A percentile compares a stretch with the other conserved stretches of the same genome.
Evolutionary conservation across 37 sponge, comb jelly and placozoan species (phyloP).

Genomic region (Theonella swinhoei): DNA sequence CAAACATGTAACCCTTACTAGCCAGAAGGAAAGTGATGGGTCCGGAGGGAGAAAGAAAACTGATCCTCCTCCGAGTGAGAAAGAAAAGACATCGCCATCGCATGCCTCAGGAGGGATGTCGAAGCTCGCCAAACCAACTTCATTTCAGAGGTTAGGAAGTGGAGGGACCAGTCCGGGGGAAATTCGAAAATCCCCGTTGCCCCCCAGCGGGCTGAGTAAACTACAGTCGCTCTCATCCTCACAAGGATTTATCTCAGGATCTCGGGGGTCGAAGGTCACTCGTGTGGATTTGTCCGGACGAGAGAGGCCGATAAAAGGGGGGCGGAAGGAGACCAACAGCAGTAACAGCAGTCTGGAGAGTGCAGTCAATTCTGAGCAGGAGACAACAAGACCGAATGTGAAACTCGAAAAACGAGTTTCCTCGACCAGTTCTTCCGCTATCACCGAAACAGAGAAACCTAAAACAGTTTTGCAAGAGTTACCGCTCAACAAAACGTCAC

Average conservation of each 20-base stretch:
- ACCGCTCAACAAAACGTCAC: not conserved
- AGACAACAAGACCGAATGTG: not conserved
- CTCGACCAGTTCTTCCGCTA: not conserved
- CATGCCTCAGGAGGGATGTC: no score
- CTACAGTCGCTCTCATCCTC: not conserved
- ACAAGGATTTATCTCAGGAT: not conserved
- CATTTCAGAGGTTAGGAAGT: not conserved
- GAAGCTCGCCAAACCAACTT: not conserved
- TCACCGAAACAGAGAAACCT: not conserved
- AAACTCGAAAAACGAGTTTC: not conserved
- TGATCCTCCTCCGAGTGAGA: no score
- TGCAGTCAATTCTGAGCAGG: not conserved
- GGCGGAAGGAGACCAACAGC: not conserved
- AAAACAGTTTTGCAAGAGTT: no score
- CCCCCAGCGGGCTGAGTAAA: not conserved
- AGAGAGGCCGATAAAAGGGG: not conserved
- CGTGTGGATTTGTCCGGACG: not conserved
- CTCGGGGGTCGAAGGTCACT: not conserved
- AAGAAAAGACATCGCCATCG: not conserved
- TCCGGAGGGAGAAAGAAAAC: no score
- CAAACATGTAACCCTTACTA: no score
- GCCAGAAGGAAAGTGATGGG: no score
- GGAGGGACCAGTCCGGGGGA: not conserved
- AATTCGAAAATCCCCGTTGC: not conserved
- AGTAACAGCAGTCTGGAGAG: conserved; percentile 54